Conservation (phyloP, 1,140 invertebrate genomes). For the Atopsyche davidsoni region DNA sequence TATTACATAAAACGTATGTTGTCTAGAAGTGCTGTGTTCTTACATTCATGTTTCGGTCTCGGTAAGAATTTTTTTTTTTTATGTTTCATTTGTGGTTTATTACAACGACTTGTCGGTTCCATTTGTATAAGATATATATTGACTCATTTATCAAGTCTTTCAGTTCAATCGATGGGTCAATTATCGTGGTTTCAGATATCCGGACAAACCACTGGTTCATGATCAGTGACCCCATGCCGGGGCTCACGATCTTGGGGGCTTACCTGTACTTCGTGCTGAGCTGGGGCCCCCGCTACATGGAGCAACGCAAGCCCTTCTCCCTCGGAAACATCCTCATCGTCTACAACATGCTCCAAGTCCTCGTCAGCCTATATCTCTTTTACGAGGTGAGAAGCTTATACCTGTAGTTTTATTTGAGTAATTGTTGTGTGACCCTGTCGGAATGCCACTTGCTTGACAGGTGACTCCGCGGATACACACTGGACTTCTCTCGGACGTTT, state of each 20-base stretch:
- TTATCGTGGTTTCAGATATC: conserved; percentile 61
- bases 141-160: no score
- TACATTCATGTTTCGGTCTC: no score
- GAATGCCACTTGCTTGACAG: no score
- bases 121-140: no score
- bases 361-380: conserved; percentile 69
- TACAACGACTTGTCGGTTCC: no score
- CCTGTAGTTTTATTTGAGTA: background rate
- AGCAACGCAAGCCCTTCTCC: conserved; percentile 70
- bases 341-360: conserved; percentile 77
- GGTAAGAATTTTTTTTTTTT: background rate
- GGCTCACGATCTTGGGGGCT: conserved; percentile 59
- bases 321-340: conserved; percentile 68
- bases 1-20: no score
- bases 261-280: conserved; percentile 68
- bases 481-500: no score
- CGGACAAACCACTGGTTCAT: conserved; percentile 81
- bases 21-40: no score
- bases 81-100: background rate
- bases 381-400: conserved; percentile 50
- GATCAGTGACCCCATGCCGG: conserved; percentile 69
- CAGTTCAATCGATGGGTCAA: no score
- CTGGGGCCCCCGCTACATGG: conserved; percentile 75
- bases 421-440: conserved; percentile 1
- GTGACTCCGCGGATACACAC: no score